These are phyloP conservation scores for Aphaenogaster ashmeadi DNA, from an alignment of 1,140 invertebrate genomes.

Conservation along the genomic window DNA sequence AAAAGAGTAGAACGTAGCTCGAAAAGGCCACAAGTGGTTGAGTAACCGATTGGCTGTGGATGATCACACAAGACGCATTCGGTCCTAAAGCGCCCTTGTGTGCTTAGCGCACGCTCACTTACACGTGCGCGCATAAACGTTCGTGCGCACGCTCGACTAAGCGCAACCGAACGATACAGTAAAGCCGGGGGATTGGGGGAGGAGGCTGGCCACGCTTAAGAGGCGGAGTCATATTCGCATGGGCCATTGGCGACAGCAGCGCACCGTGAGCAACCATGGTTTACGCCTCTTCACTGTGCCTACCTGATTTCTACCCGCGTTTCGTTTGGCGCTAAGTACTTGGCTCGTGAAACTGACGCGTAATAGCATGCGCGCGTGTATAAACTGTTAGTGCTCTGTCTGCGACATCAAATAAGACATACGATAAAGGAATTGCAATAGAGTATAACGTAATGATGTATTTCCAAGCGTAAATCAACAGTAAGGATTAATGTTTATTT, in stretches of 20 bases:
- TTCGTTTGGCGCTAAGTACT: conserved; percentile 53
- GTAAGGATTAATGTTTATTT: not conserved
- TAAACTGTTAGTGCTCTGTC: conserved; percentile 19
- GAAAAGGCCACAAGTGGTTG: conserved; percentile 65
- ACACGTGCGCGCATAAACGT: conserved; percentile 49
- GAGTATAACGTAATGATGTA: not conserved
- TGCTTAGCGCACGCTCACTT: conserved; percentile 28
- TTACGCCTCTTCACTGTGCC: conserved; percentile 81
- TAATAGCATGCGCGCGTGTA: conserved; percentile 35
- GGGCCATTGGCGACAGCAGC: conserved; percentile 84
- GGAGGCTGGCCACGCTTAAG: conserved; percentile 79
- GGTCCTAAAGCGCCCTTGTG: not conserved
- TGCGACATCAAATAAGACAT: conserved; percentile 29
- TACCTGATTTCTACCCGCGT: conserved; percentile 39
- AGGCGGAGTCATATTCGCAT: conserved; percentile 83
- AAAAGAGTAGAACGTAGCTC: conserved; percentile 2
- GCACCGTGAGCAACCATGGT: conserved; percentile 79
- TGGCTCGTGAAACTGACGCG: conserved; percentile 43
- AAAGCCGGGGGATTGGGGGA: conserved; percentile 66
- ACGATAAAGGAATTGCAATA: not conserved
- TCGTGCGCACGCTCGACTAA: conserved; percentile 79
- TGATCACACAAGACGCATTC: conserved; percentile 38
- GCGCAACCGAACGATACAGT: conserved; percentile 61
- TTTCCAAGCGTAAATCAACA: not conserved
- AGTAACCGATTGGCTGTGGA: conserved; percentile 54